phyloP scores from a whole-genome alignment of 2,888 invertebrate genomes.

The Tenthredo livida region DNA sequence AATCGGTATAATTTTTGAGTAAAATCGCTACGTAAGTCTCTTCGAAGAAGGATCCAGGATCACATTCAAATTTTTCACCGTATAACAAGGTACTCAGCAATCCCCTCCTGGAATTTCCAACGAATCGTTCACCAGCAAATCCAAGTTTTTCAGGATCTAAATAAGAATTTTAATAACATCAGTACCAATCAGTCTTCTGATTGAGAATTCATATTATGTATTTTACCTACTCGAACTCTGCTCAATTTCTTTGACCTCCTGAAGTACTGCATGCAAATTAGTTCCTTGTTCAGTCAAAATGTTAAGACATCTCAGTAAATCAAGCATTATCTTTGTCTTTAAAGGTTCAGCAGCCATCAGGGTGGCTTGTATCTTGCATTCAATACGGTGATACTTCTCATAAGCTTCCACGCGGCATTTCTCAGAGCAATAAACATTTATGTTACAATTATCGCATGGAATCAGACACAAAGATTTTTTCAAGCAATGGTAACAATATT shows the following conservation, averaged over 20 bases:
- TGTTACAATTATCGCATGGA: slow-evolving; percentile 47
- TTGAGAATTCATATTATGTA: no score
- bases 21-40: neutral
- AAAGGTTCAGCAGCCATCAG: neutral
- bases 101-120: slow-evolving; percentile 1
- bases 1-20: slow-evolving; percentile 9
- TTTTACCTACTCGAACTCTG: neutral
- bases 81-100: slow-evolving; percentile 10
- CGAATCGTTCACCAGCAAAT: neutral
- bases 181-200: neutral
- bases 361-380: slow-evolving; percentile 46
- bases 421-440: slow-evolving; percentile 37
- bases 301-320: neutral
- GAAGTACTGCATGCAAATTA: neutral
- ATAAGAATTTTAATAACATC: neutral
- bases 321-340: neutral
- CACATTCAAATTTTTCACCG: neutral
- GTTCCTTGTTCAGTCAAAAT: slow-evolving; percentile 21
- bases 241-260: slow-evolving; percentile 14
- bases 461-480: slow-evolving; percentile 39
- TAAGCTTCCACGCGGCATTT: slow-evolving; percentile 43
- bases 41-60: neutral
- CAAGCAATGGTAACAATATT: slow-evolving; percentile 45
- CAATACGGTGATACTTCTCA: slow-evolving; percentile 50
- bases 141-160: slow-evolving; percentile 26